phyloP scores from a whole-genome alignment of 2,113 vertebrate genomes.

The Emydocephalus ijimae region DNA sequence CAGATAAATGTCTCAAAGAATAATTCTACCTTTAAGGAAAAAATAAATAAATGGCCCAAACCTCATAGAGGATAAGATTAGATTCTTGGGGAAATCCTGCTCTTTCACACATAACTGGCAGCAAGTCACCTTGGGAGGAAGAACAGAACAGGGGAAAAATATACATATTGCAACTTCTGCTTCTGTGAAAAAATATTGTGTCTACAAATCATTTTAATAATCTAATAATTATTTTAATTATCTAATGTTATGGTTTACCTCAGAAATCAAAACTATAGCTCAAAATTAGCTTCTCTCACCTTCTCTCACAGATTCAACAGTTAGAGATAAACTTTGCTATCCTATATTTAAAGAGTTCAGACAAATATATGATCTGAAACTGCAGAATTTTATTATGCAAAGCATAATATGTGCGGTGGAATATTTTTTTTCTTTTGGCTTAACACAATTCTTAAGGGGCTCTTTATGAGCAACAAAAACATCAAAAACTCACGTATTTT shows the following conservation, averaged over 20 bases:
- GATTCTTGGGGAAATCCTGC: slow-evolving; percentile 99
- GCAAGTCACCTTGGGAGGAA: slow-evolving; percentile 86
- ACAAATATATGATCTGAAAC: background rate
- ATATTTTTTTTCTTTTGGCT: background rate
- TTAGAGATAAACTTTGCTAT: too few relatives aligned
- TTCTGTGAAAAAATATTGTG: background rate
- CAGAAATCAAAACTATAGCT: background rate
- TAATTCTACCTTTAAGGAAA: background rate
- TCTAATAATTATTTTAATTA: background rate
- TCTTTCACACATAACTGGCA: slow-evolving; percentile 99
- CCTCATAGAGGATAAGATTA: slow-evolving; percentile 99
- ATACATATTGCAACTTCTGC: background rate
- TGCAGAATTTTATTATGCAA: background rate
- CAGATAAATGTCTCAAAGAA: background rate
- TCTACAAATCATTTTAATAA: background rate
- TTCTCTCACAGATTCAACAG: too few relatives aligned
- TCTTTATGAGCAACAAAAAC: background rate
- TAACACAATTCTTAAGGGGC: background rate
- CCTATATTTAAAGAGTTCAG: background rate
- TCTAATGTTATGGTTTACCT: background rate
- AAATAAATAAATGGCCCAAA: slow-evolving; percentile 52
- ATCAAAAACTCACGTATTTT: slow-evolving; percentile 92
- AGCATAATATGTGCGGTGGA: background rate
- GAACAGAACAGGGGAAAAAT: background rate
- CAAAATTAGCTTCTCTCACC: background rate